Evolutionary conservation across 2,888 invertebrate species (phyloP).

Genomic region (Scaptomyza parva): DNA sequence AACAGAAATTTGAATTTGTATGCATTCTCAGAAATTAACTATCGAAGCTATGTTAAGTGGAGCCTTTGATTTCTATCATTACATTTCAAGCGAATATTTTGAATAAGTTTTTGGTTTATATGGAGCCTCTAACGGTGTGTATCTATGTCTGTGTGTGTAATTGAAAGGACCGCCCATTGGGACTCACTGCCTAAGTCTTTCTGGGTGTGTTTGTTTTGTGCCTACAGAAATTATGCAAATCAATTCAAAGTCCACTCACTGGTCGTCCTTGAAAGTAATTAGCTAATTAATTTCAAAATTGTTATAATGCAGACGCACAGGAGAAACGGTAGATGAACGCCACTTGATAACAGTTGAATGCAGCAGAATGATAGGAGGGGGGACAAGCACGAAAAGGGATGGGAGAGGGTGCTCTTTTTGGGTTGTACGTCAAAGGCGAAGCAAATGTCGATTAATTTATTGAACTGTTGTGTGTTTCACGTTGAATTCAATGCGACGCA

Average conservation of each 20-base stretch:
- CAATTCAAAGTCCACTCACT: constrained; percentile 54
- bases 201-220: neutral
- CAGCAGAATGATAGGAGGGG: neutral
- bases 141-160: neutral
- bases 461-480: constrained; percentile 54
- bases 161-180: constrained; percentile 3
- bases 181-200: neutral
- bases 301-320: constrained; percentile 23
- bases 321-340: neutral
- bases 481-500: constrained; percentile 8
- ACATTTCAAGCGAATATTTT: constrained; percentile 7
- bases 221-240: constrained; percentile 53
- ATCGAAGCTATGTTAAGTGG: neutral
- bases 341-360: constrained; percentile 12
- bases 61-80: constrained; percentile 4
- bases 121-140: constrained; percentile 18
- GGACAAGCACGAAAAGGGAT: neutral
- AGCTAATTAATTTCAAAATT: constrained; percentile 74
- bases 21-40: neutral
- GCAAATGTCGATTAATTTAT: constrained; percentile 69
- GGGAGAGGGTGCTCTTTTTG: neutral
- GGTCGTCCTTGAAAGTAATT: constrained; percentile 57
- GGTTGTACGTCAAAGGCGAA: constrained; percentile 26
- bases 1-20: neutral
- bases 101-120: constrained; percentile 26